Conservation (phyloP, 2,113 vertebrate species). For the Ciconia stormi region DNA sequence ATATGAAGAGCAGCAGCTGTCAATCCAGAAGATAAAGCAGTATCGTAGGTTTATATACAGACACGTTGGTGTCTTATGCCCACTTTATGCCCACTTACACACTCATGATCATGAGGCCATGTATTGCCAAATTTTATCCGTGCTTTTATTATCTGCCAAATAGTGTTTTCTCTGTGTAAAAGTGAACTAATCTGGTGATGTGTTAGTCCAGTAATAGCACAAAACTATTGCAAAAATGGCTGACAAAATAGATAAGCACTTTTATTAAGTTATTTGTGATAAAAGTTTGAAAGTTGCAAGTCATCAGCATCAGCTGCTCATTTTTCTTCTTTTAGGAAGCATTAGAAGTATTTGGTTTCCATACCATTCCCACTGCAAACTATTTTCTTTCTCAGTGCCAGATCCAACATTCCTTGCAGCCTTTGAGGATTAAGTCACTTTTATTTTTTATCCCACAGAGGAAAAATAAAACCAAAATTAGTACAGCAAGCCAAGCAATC, state of each 20-base stretch:
- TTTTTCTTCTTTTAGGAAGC: constrained; percentile 49
- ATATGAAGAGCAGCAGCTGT: background rate
- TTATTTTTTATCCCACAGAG: constrained; percentile 20
- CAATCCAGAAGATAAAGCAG: background rate
- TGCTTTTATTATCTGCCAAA: background rate
- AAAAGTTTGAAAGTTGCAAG: background rate
- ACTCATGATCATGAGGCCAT: fast-evolving
- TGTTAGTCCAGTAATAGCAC: background rate
- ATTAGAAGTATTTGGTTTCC: constrained; percentile 57
- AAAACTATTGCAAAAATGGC: background rate
- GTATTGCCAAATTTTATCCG: background rate
- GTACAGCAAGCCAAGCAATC: background rate
- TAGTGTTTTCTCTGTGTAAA: background rate
- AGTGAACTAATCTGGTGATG: background rate
- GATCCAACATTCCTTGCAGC: constrained; percentile 47
- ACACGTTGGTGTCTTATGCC: fast-evolving
- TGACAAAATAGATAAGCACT: background rate
- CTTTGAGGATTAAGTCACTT: constrained; percentile 61
- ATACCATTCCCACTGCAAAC: constrained; percentile 51
- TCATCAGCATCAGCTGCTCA: background rate
- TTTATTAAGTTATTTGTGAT: background rate
- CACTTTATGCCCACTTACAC: background rate
- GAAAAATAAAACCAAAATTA: constrained; percentile 36
- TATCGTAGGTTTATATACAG: fast-evolving
- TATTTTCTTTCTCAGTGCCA: constrained; percentile 45